phyloP scores from a whole-genome alignment of 2,888 invertebrate genomes.

The Cantharis rufa region DNA sequence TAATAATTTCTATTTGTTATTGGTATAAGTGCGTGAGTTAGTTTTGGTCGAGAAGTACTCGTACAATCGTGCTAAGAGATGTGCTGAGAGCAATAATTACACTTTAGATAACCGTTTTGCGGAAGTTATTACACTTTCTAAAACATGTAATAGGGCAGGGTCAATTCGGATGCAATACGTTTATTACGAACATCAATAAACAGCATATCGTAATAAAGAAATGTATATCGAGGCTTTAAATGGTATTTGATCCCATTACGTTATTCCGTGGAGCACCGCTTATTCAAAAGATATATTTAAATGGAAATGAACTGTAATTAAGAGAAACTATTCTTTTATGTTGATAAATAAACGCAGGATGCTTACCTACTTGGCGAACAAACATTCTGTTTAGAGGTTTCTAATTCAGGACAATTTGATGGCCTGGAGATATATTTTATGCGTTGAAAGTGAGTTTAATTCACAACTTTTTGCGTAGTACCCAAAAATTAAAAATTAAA shows the following conservation, averaged over 20 bases:
- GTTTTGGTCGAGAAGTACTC: background rate
- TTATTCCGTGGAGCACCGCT: background rate
- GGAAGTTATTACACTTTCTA: background rate
- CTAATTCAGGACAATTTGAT: background rate
- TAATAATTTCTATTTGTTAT: background rate
- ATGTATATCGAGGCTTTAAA: background rate
- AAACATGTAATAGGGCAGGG: background rate
- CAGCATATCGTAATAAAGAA: background rate
- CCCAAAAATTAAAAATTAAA: background rate
- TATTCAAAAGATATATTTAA: background rate
- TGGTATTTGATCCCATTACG: background rate
- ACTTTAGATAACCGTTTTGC: background rate
- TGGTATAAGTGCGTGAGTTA: background rate
- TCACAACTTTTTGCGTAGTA: background rate
- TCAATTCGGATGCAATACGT: background rate
- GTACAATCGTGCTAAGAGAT: background rate
- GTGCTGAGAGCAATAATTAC: background rate
- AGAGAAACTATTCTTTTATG: background rate
- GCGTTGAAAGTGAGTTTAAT: background rate
- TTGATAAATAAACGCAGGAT: background rate
- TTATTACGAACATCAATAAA: background rate
- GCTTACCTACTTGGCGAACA: background rate
- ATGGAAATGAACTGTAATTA: background rate
- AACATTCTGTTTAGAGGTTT: background rate
- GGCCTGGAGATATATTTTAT: background rate